Percentiles rank a stretch among this genome's conserved stretches.
phyloP scores from a whole-genome alignment of 2,888 invertebrate genomes.

The Cheilosia scutellata region DNA sequence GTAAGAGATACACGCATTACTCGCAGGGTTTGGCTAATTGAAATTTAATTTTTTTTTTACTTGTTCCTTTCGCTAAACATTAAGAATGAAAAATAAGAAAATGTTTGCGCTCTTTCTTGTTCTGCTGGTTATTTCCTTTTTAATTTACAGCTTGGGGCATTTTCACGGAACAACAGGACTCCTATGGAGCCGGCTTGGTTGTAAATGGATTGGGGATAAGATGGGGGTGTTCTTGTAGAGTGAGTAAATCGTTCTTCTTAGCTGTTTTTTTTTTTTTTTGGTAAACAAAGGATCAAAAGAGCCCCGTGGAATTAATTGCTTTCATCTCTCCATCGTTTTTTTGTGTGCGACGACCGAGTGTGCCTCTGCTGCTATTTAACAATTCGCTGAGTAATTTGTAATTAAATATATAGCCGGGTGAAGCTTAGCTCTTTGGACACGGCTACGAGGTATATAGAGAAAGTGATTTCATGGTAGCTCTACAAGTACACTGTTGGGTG shows the following conservation, averaged over 20 bases:
- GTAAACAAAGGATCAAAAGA: constrained; percentile 75
- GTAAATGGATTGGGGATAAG: constrained; percentile 44
- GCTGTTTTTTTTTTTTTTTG: constrained; percentile 8
- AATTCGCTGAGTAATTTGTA: constrained; percentile 70
- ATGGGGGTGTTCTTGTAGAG: constrained; percentile 51
- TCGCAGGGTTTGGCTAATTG: constrained; percentile 59
- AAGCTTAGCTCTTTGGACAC: constrained; percentile 24
- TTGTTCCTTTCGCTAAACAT: constrained; percentile 36
- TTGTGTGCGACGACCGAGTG: constrained; percentile 32
- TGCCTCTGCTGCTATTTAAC: constrained; percentile 61
- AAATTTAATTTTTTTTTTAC: constrained; percentile 63
- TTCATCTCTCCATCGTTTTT: constrained; percentile 48
- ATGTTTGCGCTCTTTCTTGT: constrained; percentile 28
- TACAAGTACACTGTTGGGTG: neutral
- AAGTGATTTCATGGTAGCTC: constrained; percentile 26
- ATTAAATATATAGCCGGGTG: constrained; percentile 55
- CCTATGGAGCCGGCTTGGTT: constrained; percentile 37
- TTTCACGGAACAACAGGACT: constrained; percentile 43
- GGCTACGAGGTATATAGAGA: constrained; percentile 9
- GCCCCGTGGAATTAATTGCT: constrained; percentile 69
- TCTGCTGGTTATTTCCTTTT: constrained; percentile 63
- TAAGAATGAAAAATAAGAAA: constrained; percentile 19
- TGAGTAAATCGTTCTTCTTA: constrained; percentile 39
- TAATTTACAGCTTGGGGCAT: constrained; percentile 72
- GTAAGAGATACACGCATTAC: constrained; percentile 38